Evolutionary conservation across 2,113 vertebrate genomes (phyloP).

Genomic region (Mormoops blainvillei): DNA sequence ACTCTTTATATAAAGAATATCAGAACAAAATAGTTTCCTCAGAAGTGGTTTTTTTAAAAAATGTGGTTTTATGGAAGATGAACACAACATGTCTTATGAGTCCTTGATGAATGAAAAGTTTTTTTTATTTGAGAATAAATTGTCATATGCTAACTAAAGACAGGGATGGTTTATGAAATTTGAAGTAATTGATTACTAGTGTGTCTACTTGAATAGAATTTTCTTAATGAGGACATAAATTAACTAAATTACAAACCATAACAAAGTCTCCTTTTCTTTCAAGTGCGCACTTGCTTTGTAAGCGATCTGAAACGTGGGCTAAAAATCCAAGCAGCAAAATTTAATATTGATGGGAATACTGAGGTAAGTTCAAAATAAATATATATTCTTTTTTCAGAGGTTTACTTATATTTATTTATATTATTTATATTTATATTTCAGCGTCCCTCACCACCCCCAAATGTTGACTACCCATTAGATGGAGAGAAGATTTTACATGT

Average conservation of each 20-base stretch:
- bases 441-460: slow-evolving; percentile 91
- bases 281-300: slow-evolving; percentile 96
- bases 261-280: slow-evolving; percentile 25
- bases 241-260: background rate
- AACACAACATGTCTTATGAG: background rate
- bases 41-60: background rate
- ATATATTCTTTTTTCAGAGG: background rate
- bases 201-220: background rate
- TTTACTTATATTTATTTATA: background rate
- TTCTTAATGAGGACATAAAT: background rate
- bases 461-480: slow-evolving; percentile 94
- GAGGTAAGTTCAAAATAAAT: slow-evolving; percentile 83
- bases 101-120: background rate
- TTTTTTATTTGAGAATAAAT: background rate
- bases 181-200: background rate
- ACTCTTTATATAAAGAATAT: background rate
- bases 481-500: slow-evolving; percentile 96
- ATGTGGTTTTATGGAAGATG: background rate
- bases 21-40: background rate
- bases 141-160: background rate
- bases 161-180: background rate
- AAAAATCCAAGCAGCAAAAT: slow-evolving; percentile 95
- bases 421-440: slow-evolving; percentile 49
- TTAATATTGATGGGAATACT: slow-evolving; percentile 91
- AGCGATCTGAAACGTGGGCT: slow-evolving; percentile 94